Conservation (phyloP, 64 coral and sea anemone species). For the Cladopsammia gracilis region DNA sequence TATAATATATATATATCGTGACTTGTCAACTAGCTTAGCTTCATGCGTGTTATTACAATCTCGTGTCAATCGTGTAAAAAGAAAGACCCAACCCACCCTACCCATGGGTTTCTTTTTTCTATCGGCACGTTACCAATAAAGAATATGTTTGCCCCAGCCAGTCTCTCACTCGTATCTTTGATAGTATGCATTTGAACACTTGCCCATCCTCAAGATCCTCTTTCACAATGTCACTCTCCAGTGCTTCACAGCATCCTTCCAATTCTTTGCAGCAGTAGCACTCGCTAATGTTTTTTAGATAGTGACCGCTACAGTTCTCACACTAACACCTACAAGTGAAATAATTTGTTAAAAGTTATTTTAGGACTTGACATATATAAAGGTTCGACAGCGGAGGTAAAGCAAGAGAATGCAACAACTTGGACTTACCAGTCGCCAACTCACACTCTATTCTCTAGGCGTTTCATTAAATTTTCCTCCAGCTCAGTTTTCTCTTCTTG, state of each 20-base stretch:
- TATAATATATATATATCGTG: too few species aligned
- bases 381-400: background rate
- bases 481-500: background rate
- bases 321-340: constrained; percentile 39
- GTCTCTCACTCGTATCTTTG: too few species aligned
- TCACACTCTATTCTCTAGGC: background rate
- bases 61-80: too few species aligned
- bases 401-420: too few species aligned
- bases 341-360: background rate
- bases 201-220: background rate
- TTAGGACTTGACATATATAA: background rate
- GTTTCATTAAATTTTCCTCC: background rate
- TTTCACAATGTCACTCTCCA: constrained; percentile 22
- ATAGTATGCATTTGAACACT: background rate
- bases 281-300: constrained; percentile 30
- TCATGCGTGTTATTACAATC: too few species aligned
- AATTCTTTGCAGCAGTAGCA: constrained; percentile 52
- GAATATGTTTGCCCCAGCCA: too few species aligned
- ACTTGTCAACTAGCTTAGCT: too few species aligned
- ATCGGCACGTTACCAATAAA: too few species aligned
- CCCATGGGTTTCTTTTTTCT: too few species aligned
- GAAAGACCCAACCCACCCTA: too few species aligned
- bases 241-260: constrained; percentile 37
- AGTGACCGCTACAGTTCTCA: background rate
- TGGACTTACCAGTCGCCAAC: constrained; percentile 32